Conservation (phyloP, 2,888 invertebrate genomes). For the Drosophila pegasa region DNA sequence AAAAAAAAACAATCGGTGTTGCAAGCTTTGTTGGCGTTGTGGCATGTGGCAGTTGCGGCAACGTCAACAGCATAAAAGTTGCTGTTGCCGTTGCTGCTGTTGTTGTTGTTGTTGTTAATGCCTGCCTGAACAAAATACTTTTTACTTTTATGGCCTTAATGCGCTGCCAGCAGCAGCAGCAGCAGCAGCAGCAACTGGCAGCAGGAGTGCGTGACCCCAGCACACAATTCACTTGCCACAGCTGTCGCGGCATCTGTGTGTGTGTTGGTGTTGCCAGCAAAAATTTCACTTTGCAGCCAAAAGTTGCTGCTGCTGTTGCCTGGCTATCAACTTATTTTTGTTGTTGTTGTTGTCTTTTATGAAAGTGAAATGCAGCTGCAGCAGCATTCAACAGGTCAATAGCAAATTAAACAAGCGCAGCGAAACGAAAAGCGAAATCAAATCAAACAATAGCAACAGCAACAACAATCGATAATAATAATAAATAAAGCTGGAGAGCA, state of each 20-base stretch:
- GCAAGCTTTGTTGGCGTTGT: constrained; percentile 46
- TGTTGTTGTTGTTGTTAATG: constrained; percentile 17
- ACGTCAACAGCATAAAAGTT: constrained; percentile 27
- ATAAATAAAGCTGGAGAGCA: not conserved
- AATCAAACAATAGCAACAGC: constrained; percentile 3
- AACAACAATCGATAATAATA: not conserved
- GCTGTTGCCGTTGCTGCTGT: constrained; percentile 10
- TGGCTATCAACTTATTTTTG: constrained; percentile 43
- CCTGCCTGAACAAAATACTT: constrained; percentile 58
- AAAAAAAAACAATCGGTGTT: constrained; percentile 29
- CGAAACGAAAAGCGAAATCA: constrained; percentile 36
- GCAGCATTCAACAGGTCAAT: constrained; percentile 43
- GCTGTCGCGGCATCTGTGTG: constrained; percentile 7
- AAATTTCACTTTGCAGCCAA: constrained; percentile 71
- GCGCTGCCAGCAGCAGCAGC: constrained; percentile 39
- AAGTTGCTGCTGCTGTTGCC: constrained; percentile 19
- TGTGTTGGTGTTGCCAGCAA: constrained; percentile 47
- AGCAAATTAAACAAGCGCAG: constrained; percentile 27
- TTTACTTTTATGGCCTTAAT: constrained; percentile 63
- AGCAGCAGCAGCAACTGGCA: constrained; percentile 31
- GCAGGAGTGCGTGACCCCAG: constrained; percentile 76
- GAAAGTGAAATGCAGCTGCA: constrained; percentile 63
- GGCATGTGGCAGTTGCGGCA: constrained; percentile 51
- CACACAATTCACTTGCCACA: constrained; percentile 44
- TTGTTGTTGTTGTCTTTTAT: constrained; percentile 2